phyloP scores from a whole-genome alignment of 2,888 invertebrate species.

The Cyclophora albipunctata region DNA sequence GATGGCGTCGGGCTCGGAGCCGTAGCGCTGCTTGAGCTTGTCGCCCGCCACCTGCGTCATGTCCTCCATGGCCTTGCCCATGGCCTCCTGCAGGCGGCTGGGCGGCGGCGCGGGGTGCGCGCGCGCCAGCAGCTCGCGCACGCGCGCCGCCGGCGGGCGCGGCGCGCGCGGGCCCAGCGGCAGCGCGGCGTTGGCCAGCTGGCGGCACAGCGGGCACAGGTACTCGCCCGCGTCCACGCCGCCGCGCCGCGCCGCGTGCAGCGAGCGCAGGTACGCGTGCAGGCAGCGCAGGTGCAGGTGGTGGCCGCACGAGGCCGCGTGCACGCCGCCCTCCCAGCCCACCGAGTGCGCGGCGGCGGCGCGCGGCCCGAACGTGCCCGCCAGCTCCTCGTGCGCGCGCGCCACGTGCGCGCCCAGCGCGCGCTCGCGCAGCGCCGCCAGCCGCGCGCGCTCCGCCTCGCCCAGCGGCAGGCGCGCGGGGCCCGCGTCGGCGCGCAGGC shows the following conservation, averaged over 20 bases:
- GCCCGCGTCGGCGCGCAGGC: slow-evolving; percentile 50
- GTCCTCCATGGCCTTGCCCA: slow-evolving; percentile 95
- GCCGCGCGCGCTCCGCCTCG: slow-evolving; percentile 44
- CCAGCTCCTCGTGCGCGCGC: slow-evolving; percentile 84
- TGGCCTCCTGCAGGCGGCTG: slow-evolving; percentile 82
- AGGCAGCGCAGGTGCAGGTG: slow-evolving; percentile 96
- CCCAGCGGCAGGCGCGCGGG: slow-evolving; percentile 51
- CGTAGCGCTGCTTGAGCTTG: slow-evolving; percentile 83
- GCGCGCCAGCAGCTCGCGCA: slow-evolving; percentile 67
- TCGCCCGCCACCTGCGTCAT: slow-evolving; percentile 91
- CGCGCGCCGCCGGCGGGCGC: slow-evolving; percentile 73
- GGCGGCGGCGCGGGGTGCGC: slow-evolving; percentile 74
- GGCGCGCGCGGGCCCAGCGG: slow-evolving; percentile 83
- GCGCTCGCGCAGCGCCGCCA: slow-evolving; percentile 68
- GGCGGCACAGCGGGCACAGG: slow-evolving; percentile 95
- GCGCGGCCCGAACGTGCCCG: slow-evolving; percentile 78
- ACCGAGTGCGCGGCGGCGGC: slow-evolving; percentile 13
- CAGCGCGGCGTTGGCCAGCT: slow-evolving; percentile 84
- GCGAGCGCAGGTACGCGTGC: slow-evolving; percentile 90
- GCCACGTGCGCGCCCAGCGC: slow-evolving; percentile 85
- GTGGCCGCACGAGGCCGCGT: slow-evolving; percentile 97
- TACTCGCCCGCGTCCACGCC: slow-evolving; percentile 86
- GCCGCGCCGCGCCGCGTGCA: slow-evolving; percentile 83
- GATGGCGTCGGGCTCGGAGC: slow-evolving; percentile 71
- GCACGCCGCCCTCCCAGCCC: slow-evolving; percentile 94